Conservation (phyloP, 2,888 invertebrate genomes). For the Dioctria linearis region DNA sequence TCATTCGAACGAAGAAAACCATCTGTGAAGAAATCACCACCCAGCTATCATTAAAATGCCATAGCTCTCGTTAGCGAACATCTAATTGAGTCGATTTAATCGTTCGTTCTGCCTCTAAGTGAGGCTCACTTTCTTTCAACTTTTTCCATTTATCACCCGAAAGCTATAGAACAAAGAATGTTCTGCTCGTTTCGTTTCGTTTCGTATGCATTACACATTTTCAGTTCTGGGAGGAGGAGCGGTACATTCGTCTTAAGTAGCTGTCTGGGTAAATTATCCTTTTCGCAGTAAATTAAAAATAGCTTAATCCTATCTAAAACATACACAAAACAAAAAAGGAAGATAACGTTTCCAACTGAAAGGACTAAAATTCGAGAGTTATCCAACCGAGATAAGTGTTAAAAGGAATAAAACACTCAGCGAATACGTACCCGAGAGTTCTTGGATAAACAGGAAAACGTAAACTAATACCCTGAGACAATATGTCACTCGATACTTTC, state of each 20-base stretch:
- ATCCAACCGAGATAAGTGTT: slow-evolving; percentile 39
- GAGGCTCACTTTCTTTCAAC: not conserved
- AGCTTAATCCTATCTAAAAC: slow-evolving; percentile 25
- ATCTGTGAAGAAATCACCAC: slow-evolving; percentile 1
- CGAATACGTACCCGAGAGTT: not conserved
- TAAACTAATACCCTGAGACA: slow-evolving; percentile 40
- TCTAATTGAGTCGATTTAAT: slow-evolving; percentile 28
- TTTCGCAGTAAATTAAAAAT: slow-evolving; percentile 49
- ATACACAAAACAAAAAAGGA: not conserved
- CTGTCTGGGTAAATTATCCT: slow-evolving; percentile 42
- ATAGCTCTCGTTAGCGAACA: slow-evolving; percentile 35
- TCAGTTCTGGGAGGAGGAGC: slow-evolving; percentile 6
- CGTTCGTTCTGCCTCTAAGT: not conserved
- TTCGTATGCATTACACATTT: not conserved
- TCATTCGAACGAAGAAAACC: slow-evolving; percentile 7
- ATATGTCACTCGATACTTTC: slow-evolving; percentile 43
- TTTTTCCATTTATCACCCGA: slow-evolving; percentile 44
- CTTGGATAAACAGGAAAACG: slow-evolving; percentile 8
- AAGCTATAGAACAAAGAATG: not conserved
- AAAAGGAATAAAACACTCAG: not conserved
- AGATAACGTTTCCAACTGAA: slow-evolving; percentile 29
- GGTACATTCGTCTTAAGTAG: slow-evolving; percentile 17
- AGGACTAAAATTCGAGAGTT: slow-evolving; percentile 29
- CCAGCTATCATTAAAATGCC: slow-evolving; percentile 45
- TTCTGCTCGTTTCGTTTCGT: not conserved